Conservation (phyloP, 2,113 vertebrate species). For the Crotophaga sulcirostris region DNA sequence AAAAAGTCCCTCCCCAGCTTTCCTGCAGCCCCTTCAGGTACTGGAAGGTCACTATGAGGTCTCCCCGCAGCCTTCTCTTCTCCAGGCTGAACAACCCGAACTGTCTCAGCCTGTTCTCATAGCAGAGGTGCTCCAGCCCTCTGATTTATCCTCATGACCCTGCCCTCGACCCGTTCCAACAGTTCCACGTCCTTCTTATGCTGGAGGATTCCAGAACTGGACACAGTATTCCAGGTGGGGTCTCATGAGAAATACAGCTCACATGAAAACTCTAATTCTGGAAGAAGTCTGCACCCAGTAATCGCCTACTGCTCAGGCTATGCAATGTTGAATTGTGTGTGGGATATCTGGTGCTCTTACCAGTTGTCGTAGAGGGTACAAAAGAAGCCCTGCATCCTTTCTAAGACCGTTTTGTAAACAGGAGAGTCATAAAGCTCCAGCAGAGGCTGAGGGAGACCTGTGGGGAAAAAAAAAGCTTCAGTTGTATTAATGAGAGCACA, state of each 20-base stretch:
- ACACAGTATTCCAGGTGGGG: too few relatives aligned
- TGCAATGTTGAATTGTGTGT: rapidly evolving
- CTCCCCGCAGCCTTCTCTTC: too few relatives aligned
- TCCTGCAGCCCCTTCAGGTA: too few relatives aligned
- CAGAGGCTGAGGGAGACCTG: conserved; percentile 86
- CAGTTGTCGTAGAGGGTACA: conserved; percentile 91
- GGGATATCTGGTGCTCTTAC: conserved; percentile 70
- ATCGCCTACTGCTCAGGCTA: not conserved
- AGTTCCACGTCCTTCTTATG: too few relatives aligned
- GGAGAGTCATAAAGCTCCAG: conserved; percentile 87
- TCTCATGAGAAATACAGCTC: not conserved
- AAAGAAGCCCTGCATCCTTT: conserved; percentile 96
- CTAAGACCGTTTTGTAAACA: conserved; percentile 84
- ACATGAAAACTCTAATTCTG: not conserved
- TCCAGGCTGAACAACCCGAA: too few relatives aligned
- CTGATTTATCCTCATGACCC: too few relatives aligned
- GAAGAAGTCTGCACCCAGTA: not conserved
- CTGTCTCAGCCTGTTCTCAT: too few relatives aligned
- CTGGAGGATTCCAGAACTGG: too few relatives aligned
- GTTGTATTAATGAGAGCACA: not conserved
- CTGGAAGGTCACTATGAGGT: too few relatives aligned
- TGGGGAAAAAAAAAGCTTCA: not conserved
- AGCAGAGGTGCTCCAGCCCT: too few relatives aligned
- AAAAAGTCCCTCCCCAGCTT: too few relatives aligned
- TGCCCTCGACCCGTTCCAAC: too few relatives aligned